Evolutionary conservation across 2,888 invertebrate genomes (phyloP), one percentile per base, ranked within the genome.

Genomic region (Stenolophus ochropezus): DNA sequence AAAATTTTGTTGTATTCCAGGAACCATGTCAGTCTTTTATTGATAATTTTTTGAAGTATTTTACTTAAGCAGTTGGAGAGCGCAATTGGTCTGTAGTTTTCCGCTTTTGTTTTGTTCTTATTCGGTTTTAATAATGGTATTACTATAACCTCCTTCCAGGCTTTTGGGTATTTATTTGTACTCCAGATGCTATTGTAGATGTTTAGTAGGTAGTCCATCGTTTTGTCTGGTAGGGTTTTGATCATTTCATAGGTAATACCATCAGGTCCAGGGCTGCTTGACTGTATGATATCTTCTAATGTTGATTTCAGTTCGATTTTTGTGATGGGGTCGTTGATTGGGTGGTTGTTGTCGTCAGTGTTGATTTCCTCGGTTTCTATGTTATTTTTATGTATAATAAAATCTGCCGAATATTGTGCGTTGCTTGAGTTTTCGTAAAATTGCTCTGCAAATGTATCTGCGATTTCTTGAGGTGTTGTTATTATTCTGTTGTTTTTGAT

Each of bases 11-110:
- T 58, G 11, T 20, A 61, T 21, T 33, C 42, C 47, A 25, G 11
- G 27, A 14, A 49, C 71, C 79, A 79, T 25, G 14, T 58, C 25
- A 79, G 14, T 25, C 79, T 20, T 4, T 79, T 71, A 16, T 71
- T 79, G n/a, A 79, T 4, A 3, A 79, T 79, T 69, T 79, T 79
- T 71, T 79, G 79, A 27, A 79, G 16, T 14, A 69, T 16, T 71
- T 79, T 79, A 71, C 79, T 79, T 5, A 69, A 8, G 14, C 23
- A 49, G 49, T 49, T 49, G 1, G 83, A 83, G 14, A 83, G 58
- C 2, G 83, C 81, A 20, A 84, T 83, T 2, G 83, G 83, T 27
- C 83, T 73, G 58, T 83, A 84, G 6, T 65, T 77, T 47, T 65
- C 27, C 33, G 83, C 75, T 21, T 83, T 58, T 21, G 77, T 61